Conservation (phyloP, 2,888 invertebrate species). For the Thereva nobilitata region DNA sequence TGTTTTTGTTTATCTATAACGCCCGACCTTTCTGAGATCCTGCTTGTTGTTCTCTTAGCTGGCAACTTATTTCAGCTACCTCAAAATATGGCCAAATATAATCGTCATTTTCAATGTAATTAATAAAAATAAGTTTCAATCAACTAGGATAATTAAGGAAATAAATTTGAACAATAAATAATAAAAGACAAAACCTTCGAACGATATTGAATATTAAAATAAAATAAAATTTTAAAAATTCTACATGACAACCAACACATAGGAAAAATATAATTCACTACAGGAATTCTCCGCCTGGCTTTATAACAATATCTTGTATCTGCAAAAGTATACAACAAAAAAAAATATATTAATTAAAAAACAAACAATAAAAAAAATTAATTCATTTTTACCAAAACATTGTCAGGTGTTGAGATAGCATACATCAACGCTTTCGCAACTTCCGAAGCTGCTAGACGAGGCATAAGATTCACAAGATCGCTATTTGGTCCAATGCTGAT, state of each 20-base stretch:
- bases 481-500: slow-evolving; percentile 44
- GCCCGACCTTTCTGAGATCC: too few species aligned
- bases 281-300: slow-evolving; percentile 48
- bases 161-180: too few species aligned
- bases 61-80: too few species aligned
- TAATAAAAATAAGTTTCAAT: too few species aligned
- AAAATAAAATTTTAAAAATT: too few species aligned
- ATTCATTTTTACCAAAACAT: slow-evolving; percentile 46
- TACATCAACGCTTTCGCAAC: slow-evolving; percentile 48
- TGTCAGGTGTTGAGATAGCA: slow-evolving; percentile 47
- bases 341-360: neutral
- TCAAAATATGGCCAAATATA: too few species aligned
- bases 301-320: slow-evolving; percentile 48
- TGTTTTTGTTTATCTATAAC: too few species aligned
- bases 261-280: slow-evolving; percentile 38
- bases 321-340: slow-evolving; percentile 29
- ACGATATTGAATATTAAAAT: too few species aligned
- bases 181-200: too few species aligned
- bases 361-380: slow-evolving; percentile 6
- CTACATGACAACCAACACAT: neutral
- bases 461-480: slow-evolving; percentile 47
- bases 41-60: too few species aligned
- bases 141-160: too few species aligned
- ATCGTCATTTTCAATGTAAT: too few species aligned
- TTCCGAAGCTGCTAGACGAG: slow-evolving; percentile 46